phyloP scores from a whole-genome alignment of 2,888 invertebrate genomes.

The Caenorhabditis sp. region DNA sequence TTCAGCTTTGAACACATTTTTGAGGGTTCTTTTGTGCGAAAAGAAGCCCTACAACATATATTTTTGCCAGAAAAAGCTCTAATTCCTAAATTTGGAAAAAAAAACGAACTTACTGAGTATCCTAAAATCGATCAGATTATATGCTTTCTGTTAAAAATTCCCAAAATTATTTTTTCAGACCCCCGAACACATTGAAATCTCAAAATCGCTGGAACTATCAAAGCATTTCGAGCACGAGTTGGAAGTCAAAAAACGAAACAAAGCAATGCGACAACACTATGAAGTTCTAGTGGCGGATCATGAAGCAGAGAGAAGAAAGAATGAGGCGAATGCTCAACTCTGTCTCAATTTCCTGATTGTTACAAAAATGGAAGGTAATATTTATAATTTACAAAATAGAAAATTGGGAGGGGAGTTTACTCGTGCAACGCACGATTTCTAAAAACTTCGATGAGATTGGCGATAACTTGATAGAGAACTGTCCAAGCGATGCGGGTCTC shows the following conservation, averaged over 20 bases:
- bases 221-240: background rate
- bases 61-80: too few species aligned
- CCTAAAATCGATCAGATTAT: too few species aligned
- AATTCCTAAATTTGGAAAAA: too few species aligned
- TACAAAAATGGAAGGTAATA: background rate
- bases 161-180: too few species aligned
- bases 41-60: too few species aligned
- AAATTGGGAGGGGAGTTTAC: background rate
- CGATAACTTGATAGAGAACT: slow-evolving; percentile 67
- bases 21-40: too few species aligned
- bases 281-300: background rate
- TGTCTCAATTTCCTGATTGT: background rate
- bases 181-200: too few species aligned
- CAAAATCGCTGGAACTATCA: too few species aligned
- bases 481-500: slow-evolving; percentile 63
- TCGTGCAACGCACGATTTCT: slow-evolving; percentile 31
- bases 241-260: background rate
- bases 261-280: too few species aligned
- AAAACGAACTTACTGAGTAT: too few species aligned
- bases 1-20: too few species aligned
- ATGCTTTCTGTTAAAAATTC: too few species aligned
- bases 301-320: background rate
- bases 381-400: background rate
- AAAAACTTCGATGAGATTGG: slow-evolving; percentile 65
- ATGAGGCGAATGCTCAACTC: background rate